Evolutionary conservation across 2,797 vertebrate genomes (phyloP).

Genomic region (Cottoperca gobio): DNA sequence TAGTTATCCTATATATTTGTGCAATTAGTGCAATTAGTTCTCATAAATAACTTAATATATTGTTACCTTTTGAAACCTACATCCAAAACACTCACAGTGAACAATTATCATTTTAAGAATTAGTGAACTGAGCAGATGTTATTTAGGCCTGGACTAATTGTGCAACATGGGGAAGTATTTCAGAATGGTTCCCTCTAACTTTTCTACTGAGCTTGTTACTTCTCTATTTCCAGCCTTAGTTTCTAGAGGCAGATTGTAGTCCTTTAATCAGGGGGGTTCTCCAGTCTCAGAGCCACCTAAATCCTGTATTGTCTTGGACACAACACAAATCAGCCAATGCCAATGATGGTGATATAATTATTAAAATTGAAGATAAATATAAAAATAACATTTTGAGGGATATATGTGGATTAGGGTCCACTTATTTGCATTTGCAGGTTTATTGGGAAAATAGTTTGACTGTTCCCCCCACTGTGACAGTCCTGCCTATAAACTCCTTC

Average conservation of each 20-base stretch:
- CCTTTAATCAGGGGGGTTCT: not conserved
- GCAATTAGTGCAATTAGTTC: not conserved
- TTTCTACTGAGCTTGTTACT: slow-evolving; percentile 12
- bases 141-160: no score
- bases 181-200: not conserved
- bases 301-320: not conserved
- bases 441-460: no score
- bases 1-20: not conserved
- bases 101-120: not conserved
- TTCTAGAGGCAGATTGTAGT: not conserved
- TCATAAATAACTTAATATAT: not conserved
- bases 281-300: not conserved
- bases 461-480: no score
- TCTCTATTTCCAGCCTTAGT: not conserved
- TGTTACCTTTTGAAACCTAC: not conserved
- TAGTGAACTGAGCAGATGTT: not conserved
- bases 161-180: not conserved
- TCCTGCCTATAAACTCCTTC: not conserved
- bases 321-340: not conserved
- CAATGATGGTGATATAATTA: not conserved
- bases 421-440: no score
- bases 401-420: no score
- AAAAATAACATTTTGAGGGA: no score
- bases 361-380: not conserved
- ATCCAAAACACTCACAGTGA: not conserved